Base-by-base conservation (phyloP, 2,797 vertebrate genomes). In the Clarias fuscus region DNA sequence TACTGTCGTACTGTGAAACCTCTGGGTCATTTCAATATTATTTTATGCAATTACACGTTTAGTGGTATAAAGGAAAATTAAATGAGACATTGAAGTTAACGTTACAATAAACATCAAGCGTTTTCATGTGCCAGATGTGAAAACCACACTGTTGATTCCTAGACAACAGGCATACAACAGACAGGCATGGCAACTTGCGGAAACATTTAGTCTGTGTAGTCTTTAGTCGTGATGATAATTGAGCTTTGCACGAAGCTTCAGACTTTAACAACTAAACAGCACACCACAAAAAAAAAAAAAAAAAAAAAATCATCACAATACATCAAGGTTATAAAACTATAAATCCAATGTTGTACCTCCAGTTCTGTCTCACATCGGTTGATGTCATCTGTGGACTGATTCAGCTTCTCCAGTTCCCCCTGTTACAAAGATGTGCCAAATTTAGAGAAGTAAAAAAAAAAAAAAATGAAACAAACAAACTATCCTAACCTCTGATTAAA, bases 391-490 rank as follows among this genome's bases (percentile, higher is more conserved):
- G 97, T 99, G 87, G 98, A 98, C 84, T 99, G 97, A 93, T 99
- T 99, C 89, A 99, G 94, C 91, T 98, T 99, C 93, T 99, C 98
- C 90, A 99, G 94, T 91, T 99, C 98, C 53, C 97, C 97, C 97
- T 99, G 90, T 56, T 80, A 88, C 79, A 88, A 83, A 78, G 4
- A 86, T n/a, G 73, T 67, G 30, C 59, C 4, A 22, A 58, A 71
- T 43, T 40, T 76, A n/a, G 20, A 68, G n/a, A 75, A 65, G 11
- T 82, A 13, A 65, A 59, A 7, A 18, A 37, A n/a, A 30, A 67
- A 17, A 65, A 5, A 58, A 48, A 77, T 5, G 3, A 56, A 7
- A 14, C 8, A 61, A 22, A n/a, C 4, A 73, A 37, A 61, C 7
- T 1, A 17, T 58, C 14, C 2, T 7, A 48, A 10, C 7, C 18